phyloP scores from a whole-genome alignment of 2,888 invertebrate genomes.

The Drosophila rellima region DNA sequence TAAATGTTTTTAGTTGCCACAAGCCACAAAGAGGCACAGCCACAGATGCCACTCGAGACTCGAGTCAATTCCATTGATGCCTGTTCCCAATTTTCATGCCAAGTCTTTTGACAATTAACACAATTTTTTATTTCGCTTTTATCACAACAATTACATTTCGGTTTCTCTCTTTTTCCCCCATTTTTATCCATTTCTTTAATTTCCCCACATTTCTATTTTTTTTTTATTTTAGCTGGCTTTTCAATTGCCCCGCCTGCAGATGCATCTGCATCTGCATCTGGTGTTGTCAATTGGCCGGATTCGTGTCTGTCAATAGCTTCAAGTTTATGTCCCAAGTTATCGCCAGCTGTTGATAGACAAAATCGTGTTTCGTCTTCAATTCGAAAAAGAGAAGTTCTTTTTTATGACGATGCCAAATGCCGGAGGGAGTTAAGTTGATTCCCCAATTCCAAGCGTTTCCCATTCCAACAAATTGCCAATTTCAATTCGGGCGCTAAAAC shows the following conservation, averaged over 20 bases:
- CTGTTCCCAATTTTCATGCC: conserved; percentile 34
- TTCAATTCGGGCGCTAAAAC: conserved; percentile 56
- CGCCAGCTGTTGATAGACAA: conserved; percentile 21
- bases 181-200: neutral
- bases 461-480: conserved; percentile 43
- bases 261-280: conserved; percentile 36
- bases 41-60: conserved; percentile 18
- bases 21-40: neutral
- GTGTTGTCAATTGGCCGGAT: conserved; percentile 47
- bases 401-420: conserved; percentile 49
- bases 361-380: conserved; percentile 8
- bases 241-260: conserved; percentile 31
- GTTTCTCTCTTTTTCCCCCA: neutral
- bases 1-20: conserved; percentile 36
- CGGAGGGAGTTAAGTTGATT: conserved; percentile 43
- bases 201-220: conserved; percentile 12
- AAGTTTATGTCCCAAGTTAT: conserved; percentile 60
- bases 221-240: neutral
- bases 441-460: conserved; percentile 4
- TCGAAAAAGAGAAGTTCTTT: conserved; percentile 13
- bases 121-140: conserved; percentile 71
- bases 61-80: conserved; percentile 4
- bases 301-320: conserved; percentile 63
- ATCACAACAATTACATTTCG: conserved; percentile 63
- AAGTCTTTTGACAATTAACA: conserved; percentile 66